A percentile compares a stretch with the other conserved stretches of the same genome.
These are phyloP conservation scores for Taeniopygia guttata DNA, from an alignment of 2,797 vertebrate species.

Conservation along the genomic window DNA sequence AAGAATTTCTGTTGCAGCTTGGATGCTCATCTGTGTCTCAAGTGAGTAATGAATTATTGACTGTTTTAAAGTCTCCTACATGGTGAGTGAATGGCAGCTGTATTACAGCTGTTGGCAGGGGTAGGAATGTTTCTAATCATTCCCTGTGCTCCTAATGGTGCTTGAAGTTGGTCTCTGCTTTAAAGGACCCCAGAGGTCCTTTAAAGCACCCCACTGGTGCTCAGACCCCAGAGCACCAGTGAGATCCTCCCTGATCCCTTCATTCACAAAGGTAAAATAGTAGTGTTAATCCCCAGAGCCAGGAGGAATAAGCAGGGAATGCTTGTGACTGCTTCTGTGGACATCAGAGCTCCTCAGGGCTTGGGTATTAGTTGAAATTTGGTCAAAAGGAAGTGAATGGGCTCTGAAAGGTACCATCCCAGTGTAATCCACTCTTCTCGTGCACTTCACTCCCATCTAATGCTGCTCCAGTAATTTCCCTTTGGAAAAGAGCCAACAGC, in stretches of 20 bases:
- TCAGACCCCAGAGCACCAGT: not conserved
- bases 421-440: not conserved
- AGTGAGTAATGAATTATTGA: not conserved
- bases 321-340: not conserved
- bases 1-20: not conserved
- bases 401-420: not conserved
- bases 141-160: not conserved
- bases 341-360: not conserved
- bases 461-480: not conserved
- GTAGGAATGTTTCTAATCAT: not conserved
- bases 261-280: not conserved
- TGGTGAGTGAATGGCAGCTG: not conserved
- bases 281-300: not conserved
- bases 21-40: not conserved
- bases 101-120: not conserved
- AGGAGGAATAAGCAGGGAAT: not conserved
- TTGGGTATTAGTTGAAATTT: not conserved
- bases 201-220: too few species aligned
- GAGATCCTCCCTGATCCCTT: not conserved
- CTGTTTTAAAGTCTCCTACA: fast-evolving
- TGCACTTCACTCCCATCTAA: not conserved
- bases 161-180: not conserved
- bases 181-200: not conserved
- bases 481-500: not conserved
- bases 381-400: not conserved